Conservation (phyloP, 2,797 vertebrate genomes). For the Enteromius argenteus region DNA sequence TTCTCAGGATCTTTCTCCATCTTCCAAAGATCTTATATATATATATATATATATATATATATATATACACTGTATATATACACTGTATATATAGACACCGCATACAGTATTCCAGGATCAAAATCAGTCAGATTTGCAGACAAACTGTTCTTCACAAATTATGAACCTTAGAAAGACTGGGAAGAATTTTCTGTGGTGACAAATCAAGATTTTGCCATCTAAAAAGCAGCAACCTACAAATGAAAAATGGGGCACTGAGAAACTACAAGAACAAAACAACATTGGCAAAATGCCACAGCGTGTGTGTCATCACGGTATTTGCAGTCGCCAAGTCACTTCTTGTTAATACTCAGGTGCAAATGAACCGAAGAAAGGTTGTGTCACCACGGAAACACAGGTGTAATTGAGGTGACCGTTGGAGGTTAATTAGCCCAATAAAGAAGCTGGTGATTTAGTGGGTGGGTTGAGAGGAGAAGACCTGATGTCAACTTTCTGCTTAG, state of each 20-base stretch:
- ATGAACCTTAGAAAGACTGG: neutral
- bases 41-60: too few relatives aligned
- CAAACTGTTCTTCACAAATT: neutral
- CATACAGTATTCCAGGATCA: too few relatives aligned
- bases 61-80: too few relatives aligned
- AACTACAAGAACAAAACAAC: slow-evolving; percentile 6
- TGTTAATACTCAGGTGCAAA: slow-evolving; percentile 61
- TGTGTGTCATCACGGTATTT: slow-evolving; percentile 12
- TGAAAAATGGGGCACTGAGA: neutral
- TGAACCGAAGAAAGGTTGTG: slow-evolving; percentile 66
- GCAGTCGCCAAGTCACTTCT: slow-evolving; percentile 55
- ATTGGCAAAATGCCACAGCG: neutral
- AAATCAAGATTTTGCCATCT: slow-evolving; percentile 8
- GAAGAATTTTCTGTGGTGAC: neutral
- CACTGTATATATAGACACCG: too few relatives aligned
- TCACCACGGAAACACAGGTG: slow-evolving; percentile 54
- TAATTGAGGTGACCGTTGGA: slow-evolving; percentile 53
- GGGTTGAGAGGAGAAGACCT: slow-evolving; percentile 53
- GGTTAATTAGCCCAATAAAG: slow-evolving; percentile 53
- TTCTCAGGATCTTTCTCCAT: neutral
- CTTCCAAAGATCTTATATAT: too few relatives aligned
- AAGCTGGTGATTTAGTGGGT: slow-evolving; percentile 40
- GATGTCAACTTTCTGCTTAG: slow-evolving; percentile 52
- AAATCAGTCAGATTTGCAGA: neutral
- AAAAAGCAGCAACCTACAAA: neutral